Conservation (phyloP, 2,797 vertebrate species). For the Schizopygopsis malacanthus region DNA sequence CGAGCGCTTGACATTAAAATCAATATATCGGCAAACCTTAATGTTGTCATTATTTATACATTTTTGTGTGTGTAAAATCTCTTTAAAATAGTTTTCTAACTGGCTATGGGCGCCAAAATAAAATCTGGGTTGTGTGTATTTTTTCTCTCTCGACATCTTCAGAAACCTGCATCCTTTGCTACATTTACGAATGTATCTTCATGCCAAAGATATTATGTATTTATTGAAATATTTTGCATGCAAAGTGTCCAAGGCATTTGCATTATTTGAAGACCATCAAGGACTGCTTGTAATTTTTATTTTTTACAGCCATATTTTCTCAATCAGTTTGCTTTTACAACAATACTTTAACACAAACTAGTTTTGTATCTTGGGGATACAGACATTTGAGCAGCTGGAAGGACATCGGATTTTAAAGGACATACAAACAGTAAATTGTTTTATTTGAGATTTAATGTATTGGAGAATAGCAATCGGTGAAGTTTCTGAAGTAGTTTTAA, state of each 20-base stretch:
- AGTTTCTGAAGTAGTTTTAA: neutral
- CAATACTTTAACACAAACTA: no score
- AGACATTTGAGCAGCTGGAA: neutral
- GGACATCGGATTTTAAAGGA: no score
- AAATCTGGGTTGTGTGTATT: neutral
- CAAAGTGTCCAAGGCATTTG: neutral
- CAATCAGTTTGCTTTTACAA: neutral
- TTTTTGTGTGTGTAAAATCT: neutral
- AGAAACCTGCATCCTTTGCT: neutral
- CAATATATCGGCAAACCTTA: neutral
- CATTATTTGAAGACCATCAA: neutral
- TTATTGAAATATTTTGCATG: neutral
- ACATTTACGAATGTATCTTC: neutral
- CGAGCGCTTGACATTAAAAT: no score
- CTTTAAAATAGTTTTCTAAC: neutral
- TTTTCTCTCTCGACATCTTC: neutral
- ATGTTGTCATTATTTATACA: neutral
- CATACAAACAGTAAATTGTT: neutral
- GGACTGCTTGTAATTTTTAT: neutral
- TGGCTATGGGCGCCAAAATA: neutral
- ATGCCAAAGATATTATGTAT: neutral
- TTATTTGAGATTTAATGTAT: neutral
- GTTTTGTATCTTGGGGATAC: neutral
- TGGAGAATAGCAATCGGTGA: neutral
- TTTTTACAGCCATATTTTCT: neutral